Evolutionary conservation across 2,888 invertebrate genomes (phyloP).

Genomic region (Drosophila mayaguana): DNA sequence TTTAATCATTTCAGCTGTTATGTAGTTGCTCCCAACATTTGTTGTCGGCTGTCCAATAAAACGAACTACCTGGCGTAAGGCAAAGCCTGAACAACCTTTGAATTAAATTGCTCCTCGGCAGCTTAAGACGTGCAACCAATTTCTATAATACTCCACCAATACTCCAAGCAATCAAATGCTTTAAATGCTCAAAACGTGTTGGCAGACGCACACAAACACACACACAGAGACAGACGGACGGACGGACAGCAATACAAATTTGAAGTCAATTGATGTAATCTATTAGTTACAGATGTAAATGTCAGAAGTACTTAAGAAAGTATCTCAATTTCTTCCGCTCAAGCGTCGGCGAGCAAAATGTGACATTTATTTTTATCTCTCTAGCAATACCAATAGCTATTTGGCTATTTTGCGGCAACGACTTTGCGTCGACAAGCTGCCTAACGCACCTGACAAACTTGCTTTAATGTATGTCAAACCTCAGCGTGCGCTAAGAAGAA

Average conservation of each 20-base stretch:
- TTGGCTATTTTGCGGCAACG: constrained; percentile 48
- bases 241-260: constrained; percentile 15
- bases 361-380: constrained; percentile 42
- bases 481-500: constrained; percentile 47
- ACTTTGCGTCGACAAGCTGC: constrained; percentile 47
- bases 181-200: constrained; percentile 21
- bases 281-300: constrained; percentile 49
- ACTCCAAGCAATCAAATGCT: too few relatives aligned
- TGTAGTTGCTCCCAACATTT: not conserved
- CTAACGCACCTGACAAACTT: constrained; percentile 72
- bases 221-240: not conserved
- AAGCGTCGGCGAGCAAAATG: constrained; percentile 14
- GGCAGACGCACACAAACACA: not conserved
- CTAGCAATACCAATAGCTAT: constrained; percentile 43
- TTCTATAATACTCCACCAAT: not conserved
- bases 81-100: not conserved
- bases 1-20: not conserved
- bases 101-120: not conserved
- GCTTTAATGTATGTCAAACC: constrained; percentile 75
- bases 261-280: constrained; percentile 44
- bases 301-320: constrained; percentile 47
- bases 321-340: constrained; percentile 46
- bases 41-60: not conserved
- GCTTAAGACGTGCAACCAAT: constrained; percentile 9
- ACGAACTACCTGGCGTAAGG: too few relatives aligned